These are phyloP conservation scores for Tympanoctomys barrerae DNA, from an alignment of 2,797 vertebrate species.

Conservation along the genomic window DNA sequence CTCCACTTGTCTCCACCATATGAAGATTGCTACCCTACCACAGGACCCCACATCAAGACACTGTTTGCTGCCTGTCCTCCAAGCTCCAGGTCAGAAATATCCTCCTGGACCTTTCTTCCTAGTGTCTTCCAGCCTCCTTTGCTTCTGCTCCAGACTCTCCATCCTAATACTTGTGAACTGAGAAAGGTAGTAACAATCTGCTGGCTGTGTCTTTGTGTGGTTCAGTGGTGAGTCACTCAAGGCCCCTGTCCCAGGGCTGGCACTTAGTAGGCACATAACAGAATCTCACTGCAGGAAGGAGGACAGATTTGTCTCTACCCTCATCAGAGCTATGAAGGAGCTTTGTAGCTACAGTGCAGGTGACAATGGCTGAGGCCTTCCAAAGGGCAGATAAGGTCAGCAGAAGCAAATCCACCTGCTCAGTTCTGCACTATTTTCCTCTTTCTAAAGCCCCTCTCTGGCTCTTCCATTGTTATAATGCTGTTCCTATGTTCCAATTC, in stretches of 20 bases:
- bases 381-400: not conserved
- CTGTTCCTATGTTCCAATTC: not conserved
- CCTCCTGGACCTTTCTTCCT: not conserved
- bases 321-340: not conserved
- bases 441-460: not conserved
- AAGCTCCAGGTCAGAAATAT: not conserved
- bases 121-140: not conserved
- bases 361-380: not conserved
- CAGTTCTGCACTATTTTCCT: not conserved
- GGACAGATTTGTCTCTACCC: not conserved
- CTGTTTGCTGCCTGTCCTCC: not conserved
- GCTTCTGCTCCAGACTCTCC: not conserved
- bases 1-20: not conserved
- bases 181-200: not conserved
- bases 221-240: not conserved
- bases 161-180: not conserved
- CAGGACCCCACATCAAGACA: not conserved
- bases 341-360: not conserved
- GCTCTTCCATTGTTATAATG: not conserved
- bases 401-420: not conserved
- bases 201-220: not conserved
- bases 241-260: not conserved
- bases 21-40: not conserved
- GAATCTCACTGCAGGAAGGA: conserved; percentile 12
- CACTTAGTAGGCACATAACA: not conserved